phyloP scores from a whole-genome alignment of 2,113 vertebrate genomes.

The Entosphenus tridentatus region DNA sequence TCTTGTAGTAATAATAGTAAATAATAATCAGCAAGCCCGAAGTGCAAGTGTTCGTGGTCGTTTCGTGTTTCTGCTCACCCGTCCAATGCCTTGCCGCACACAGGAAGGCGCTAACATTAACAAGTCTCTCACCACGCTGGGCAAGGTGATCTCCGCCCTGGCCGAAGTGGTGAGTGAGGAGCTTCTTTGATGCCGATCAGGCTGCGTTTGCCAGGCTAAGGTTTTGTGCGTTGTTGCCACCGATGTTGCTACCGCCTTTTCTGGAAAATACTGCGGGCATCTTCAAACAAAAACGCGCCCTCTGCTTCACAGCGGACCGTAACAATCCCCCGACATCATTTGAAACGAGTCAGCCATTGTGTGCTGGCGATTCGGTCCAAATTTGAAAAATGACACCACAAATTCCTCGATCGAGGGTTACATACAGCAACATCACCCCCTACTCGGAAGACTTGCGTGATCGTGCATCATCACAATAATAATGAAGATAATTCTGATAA shows the following conservation, averaged over 20 bases:
- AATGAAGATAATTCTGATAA: too few relatives aligned
- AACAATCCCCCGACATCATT: background rate
- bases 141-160: slow-evolving; percentile 92
- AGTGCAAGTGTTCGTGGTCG: too few relatives aligned
- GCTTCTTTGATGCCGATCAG: slow-evolving; percentile 2
- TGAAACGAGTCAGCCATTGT: background rate
- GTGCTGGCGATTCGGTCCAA: background rate
- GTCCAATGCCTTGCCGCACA: background rate
- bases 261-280: background rate
- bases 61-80: too few relatives aligned
- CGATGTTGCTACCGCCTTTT: background rate
- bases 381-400: background rate
- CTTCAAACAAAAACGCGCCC: background rate
- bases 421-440: too few relatives aligned
- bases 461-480: too few relatives aligned
- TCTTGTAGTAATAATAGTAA: too few relatives aligned
- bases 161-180: slow-evolving; percentile 84
- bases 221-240: slow-evolving; percentile 8
- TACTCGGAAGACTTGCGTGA: too few relatives aligned
- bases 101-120: slow-evolving; percentile 99
- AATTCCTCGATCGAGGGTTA: too few relatives aligned
- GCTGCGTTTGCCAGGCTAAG: background rate
- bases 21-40: too few relatives aligned
- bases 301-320: background rate
- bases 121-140: slow-evolving; percentile 90